phyloP scores from a whole-genome alignment of 2,888 invertebrate genomes.

The Drosophila siamana region DNA sequence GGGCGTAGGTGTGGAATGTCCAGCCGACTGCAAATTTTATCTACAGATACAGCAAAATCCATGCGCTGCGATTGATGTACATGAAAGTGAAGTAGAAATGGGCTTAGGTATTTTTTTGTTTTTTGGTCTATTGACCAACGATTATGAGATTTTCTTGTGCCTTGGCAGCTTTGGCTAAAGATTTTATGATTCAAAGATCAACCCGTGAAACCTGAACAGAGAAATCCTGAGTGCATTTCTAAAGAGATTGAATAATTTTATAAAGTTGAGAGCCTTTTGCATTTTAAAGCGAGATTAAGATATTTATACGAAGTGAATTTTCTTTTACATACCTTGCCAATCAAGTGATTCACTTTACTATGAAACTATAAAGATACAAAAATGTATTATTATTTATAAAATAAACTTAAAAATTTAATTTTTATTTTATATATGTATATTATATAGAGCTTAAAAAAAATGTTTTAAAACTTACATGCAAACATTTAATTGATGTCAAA shows the following conservation, averaged over 20 bases:
- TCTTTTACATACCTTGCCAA: not conserved
- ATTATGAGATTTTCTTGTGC: not conserved
- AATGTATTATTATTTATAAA: no score
- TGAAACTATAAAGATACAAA: not conserved
- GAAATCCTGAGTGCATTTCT: not conserved
- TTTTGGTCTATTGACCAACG: conserved; percentile 5
- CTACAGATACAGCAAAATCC: conserved; percentile 3
- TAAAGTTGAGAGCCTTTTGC: not conserved
- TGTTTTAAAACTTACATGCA: no score
- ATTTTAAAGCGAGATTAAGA: not conserved
- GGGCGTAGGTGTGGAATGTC: conserved; percentile 1
- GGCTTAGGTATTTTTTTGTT: conserved; percentile 1
- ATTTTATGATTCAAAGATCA: not conserved
- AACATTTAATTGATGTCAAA: not conserved
- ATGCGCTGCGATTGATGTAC: not conserved
- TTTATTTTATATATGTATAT: no score
- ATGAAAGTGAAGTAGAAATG: not conserved
- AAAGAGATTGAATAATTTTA: not conserved
- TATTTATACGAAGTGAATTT: no score
- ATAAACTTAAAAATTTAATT: no score
- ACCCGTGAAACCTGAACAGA: not conserved
- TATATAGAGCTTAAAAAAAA: no score
- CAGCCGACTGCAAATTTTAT: conserved; percentile 18
- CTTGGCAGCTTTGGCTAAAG: not conserved
- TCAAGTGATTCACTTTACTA: not conserved